Base-by-base conservation (phyloP, 2,888 invertebrate species). In the Athetis lepigone region DNA sequence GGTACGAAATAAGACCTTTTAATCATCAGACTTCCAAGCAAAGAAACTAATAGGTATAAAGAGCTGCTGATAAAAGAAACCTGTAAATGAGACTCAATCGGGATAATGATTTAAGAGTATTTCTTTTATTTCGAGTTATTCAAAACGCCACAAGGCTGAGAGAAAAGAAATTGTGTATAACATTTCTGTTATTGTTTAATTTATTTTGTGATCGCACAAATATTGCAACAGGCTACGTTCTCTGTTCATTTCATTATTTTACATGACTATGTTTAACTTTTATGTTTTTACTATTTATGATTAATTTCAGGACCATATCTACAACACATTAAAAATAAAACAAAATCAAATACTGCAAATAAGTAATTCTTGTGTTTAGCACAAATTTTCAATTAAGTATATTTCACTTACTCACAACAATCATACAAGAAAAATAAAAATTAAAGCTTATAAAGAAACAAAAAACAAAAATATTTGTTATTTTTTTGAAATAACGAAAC, bases 401-500 rank as follows among this genome's bases (percentile, higher is more conserved):
- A 60, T 76, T 62, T 66, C 40, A 66, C 57, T 59, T 66, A 61
- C 2, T 57, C 50, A 54, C 59, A 50, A 64, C 51, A 54, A 45
- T 25, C 13, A 66, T 58, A 59, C 27, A 42, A 70, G 29, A 70
- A 64, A 56, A 70, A 61, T 36, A 52, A 60, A 58, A 46, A 54
- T 73, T 77, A 73, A 61, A 73, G 59, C 72, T 67, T 67, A 55
- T 29, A 45, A 27, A 49, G 33, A 42, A 62, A n/a, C n/a, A n/a
- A 70, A 52, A 52, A 39, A 57, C 29, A 51, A 59, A 21, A 64
- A 51, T 1, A 33, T 8, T 54, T 27, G 45, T 51, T 27, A 25
- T 19, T 40, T 46, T 23, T 11, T 47, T 19, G 4, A 25, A 57
- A 27, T 36, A 47, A 39, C 18, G 8, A 29, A 51, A 58, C 19